Percentiles rank a stretch among this genome's conserved stretches.
These are phyloP conservation scores for Barnardius zonarius DNA, from an alignment of 2,113 vertebrate genomes.

Conservation along the genomic window DNA sequence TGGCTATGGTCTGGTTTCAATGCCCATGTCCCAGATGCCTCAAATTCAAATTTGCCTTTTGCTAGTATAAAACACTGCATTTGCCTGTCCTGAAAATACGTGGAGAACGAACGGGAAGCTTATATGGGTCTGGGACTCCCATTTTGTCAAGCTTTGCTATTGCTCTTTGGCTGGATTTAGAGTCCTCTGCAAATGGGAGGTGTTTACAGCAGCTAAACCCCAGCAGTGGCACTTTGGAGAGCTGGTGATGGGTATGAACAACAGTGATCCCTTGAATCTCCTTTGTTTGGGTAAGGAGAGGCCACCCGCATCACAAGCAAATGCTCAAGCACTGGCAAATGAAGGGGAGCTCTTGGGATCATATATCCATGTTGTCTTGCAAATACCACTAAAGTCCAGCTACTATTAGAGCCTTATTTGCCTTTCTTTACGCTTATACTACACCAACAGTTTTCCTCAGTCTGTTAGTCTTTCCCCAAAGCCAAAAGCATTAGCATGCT, in stretches of 20 bases:
- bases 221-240: rapidly evolving
- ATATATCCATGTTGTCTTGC: not conserved
- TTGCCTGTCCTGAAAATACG: not conserved
- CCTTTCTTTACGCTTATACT: not conserved
- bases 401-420: not conserved
- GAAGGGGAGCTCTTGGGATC: not conserved
- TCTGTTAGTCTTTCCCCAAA: not conserved
- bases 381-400: not conserved
- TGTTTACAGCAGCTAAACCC: not conserved
- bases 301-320: rapidly evolving
- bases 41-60: not conserved
- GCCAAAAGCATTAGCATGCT: not conserved
- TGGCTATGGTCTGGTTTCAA: not conserved
- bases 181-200: not conserved
- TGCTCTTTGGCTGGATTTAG: not conserved
- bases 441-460: not conserved
- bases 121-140: not conserved
- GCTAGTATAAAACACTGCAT: not conserved
- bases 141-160: not conserved
- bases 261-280: not conserved
- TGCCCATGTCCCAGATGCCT: not conserved
- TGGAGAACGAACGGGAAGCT: not conserved
- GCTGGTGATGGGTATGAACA: not conserved
- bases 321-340: not conserved
- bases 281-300: not conserved